A percentile compares a stretch with the other conserved stretches of the same genome.
These are phyloP conservation scores for Enteromius anoplus DNA, from an alignment of 2,797 vertebrate species.

Conservation along the genomic window DNA sequence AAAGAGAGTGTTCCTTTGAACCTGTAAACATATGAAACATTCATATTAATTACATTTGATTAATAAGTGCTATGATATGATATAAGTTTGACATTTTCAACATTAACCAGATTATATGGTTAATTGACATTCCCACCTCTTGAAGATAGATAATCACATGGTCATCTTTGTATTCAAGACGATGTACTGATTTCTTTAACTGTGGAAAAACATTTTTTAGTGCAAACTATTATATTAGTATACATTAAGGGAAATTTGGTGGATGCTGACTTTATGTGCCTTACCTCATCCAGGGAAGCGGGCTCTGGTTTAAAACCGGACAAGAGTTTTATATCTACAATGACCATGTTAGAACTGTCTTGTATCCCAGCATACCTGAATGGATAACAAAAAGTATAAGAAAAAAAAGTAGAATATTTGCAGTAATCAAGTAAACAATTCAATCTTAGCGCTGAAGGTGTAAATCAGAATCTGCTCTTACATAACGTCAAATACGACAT, in stretches of 20 bases:
- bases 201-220: slow-evolving; percentile 16
- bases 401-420: not conserved
- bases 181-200: slow-evolving; percentile 34
- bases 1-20: slow-evolving; percentile 38
- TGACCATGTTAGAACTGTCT: slow-evolving; percentile 69
- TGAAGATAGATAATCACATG: slow-evolving; percentile 51
- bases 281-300: slow-evolving; percentile 62
- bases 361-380: slow-evolving; percentile 66
- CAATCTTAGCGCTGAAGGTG: not conserved
- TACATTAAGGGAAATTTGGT: not conserved
- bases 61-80: not conserved
- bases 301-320: slow-evolving; percentile 68
- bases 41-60: too few species aligned
- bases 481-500: slow-evolving; percentile 38
- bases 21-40: slow-evolving; percentile 56
- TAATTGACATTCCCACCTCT: slow-evolving; percentile 39
- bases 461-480: slow-evolving; percentile 36
- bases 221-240: not conserved
- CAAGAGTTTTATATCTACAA: slow-evolving; percentile 72
- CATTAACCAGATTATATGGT: not conserved
- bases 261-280: slow-evolving; percentile 7
- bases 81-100: not conserved
- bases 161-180: slow-evolving; percentile 51
- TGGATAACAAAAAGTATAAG: not conserved
- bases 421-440: not conserved